Evolutionary conservation across 2,888 invertebrate species (phyloP), one percentile per base, ranked within the genome.

Genomic region (Cosmorhoe ocellata): DNA sequence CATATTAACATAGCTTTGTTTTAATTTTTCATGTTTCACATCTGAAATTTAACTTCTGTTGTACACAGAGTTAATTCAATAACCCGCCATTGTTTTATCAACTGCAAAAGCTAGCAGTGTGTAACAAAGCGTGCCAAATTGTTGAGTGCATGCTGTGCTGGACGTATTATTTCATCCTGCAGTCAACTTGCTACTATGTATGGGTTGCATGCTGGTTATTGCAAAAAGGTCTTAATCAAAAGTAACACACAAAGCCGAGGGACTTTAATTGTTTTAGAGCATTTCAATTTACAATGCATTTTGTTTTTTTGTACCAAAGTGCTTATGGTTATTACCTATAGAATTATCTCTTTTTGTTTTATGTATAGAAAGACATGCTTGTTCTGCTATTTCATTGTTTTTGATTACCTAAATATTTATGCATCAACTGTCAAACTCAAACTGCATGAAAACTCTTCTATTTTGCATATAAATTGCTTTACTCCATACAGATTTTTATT

Each of bases 401-500:
- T 9, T 10, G n/a, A 1, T 30, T 30, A 30, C 11, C 2, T 10
- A 30, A 36, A 36, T 24, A 24, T 36, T 36, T 24, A 36, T 41
- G 41, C 32, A 41, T 26, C 28, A 46, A 41, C 42, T 45, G 22
- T 26, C 28, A 38, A 30, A 37, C 47, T 43, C 30, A 30, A 27
- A 37, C 47, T 45, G 38, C 54, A 41, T 51, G 46, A 40, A 52
- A 42, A 50, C 51, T 31, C 50, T 49, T 24, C 38, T 34, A 26
- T n/a, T 63, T 61, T 61, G 58, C 57, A 63, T 61, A 32, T 34
- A 57, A 63, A 63, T 61, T 46, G 39, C 44, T 55, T 44, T 49
- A 47, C 55, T 58, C 58, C 51, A 58, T 30, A 28, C 43, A 51
- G 38, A 49, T 51, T 56, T 56, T 46, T 34, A 53, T 45, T 13